Conservation (phyloP, 2,888 invertebrate species). For the Prenolepis imparis region DNA sequence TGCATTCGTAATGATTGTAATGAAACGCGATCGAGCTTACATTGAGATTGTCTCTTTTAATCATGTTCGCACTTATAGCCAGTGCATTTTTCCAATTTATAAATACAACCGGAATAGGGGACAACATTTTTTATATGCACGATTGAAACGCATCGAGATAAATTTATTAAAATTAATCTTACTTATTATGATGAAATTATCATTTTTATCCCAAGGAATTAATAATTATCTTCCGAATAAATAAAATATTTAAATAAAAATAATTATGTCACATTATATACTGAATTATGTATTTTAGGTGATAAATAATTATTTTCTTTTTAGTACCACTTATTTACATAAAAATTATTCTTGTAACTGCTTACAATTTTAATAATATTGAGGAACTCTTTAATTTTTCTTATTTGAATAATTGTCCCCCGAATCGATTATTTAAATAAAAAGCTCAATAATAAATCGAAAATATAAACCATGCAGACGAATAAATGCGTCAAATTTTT, state of each 20-base stretch:
- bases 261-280: background rate
- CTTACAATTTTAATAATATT: background rate
- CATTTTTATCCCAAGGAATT: too few species aligned
- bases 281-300: background rate
- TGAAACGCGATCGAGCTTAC: slow-evolving; percentile 16
- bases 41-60: slow-evolving; percentile 29
- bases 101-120: background rate
- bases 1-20: slow-evolving; percentile 47
- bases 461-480: background rate
- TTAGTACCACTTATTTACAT: background rate
- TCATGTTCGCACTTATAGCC: slow-evolving; percentile 15
- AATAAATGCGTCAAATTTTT: background rate
- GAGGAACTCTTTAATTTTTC: background rate
- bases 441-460: background rate
- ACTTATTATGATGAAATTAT: background rate
- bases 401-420: background rate
- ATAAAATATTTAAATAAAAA: background rate
- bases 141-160: slow-evolving; percentile 13
- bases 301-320: background rate
- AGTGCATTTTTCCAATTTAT: slow-evolving; percentile 9
- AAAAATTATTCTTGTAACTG: background rate
- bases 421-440: background rate
- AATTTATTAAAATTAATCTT: slow-evolving; percentile 5
- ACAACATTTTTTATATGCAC: background rate
- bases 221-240: background rate